Percentiles rank a stretch among this genome's conserved stretches.
These are phyloP conservation scores for Anabas testudineus DNA, from an alignment of 2,797 vertebrate genomes.

Conservation along the genomic window DNA sequence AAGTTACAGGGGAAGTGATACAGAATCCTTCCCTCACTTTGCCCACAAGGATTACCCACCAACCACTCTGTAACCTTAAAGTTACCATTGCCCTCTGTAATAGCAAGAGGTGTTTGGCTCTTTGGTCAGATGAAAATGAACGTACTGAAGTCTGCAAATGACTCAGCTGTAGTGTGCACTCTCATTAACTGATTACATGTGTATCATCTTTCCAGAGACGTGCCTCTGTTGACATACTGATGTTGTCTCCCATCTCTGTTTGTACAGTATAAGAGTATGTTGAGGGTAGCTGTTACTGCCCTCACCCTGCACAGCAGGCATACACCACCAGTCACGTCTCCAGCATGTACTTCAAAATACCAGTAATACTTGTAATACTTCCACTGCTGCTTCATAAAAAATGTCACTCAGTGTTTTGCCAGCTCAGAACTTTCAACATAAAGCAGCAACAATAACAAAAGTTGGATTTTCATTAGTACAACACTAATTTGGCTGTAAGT, in stretches of 20 bases:
- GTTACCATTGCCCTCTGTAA: constrained; percentile 48
- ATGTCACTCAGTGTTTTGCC: not conserved
- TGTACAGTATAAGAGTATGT: constrained; percentile 31
- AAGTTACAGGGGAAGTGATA: not conserved
- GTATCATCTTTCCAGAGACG: constrained; percentile 40
- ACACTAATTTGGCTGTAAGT: not conserved
- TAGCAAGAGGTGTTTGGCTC: constrained; percentile 63
- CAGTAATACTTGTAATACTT: not conserved
- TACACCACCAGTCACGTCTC: not conserved
- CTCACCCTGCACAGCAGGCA: not conserved
- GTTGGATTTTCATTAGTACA: not conserved
- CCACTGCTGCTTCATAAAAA: not conserved
- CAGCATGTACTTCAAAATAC: not conserved
- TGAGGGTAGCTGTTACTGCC: constrained; percentile 3
- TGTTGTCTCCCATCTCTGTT: not conserved
- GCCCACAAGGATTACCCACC: not conserved
- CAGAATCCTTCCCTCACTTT: not conserved
- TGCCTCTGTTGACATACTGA: constrained; percentile 13
- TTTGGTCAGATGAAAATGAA: constrained; percentile 3
- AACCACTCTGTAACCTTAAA: not conserved
- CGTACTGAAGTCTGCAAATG: constrained; percentile 9
- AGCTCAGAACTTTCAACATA: not conserved
- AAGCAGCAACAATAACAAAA: not conserved
- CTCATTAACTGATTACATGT: constrained; percentile 34
- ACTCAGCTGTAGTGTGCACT: constrained; percentile 8